phyloP scores from a whole-genome alignment of 2,888 invertebrate species.

The Mamestra brassicae region DNA sequence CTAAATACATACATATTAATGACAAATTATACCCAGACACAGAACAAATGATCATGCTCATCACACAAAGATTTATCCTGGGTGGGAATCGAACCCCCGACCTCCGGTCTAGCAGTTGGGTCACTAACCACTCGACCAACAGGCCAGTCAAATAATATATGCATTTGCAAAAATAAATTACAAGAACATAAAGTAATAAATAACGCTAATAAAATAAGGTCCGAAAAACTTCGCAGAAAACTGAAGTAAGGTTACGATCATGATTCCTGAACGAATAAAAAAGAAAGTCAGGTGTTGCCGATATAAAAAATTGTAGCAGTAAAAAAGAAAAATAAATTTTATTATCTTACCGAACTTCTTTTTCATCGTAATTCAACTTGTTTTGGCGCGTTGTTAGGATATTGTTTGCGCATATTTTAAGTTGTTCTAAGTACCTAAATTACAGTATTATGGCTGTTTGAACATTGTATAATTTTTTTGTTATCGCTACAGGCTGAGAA shows the following conservation, averaged over 20 bases:
- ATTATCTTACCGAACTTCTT: slow-evolving; percentile 32
- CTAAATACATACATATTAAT: too few species aligned
- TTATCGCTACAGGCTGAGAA: slow-evolving; percentile 18
- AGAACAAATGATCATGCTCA: too few species aligned
- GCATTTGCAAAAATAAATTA: neutral
- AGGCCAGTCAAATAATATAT: too few species aligned
- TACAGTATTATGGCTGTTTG: slow-evolving; percentile 50
- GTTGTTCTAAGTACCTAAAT: slow-evolving; percentile 38
- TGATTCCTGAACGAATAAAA: slow-evolving; percentile 39
- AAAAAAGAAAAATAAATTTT: slow-evolving; percentile 45
- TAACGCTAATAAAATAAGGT: neutral
- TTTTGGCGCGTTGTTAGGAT: slow-evolving; percentile 35
- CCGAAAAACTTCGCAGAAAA: slow-evolving; percentile 16
- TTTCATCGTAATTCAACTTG: slow-evolving; percentile 31
- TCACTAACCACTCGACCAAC: too few species aligned
- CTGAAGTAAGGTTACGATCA: slow-evolving; percentile 25
- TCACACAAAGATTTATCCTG: too few species aligned
- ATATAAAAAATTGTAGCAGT: slow-evolving; percentile 42
- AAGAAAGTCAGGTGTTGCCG: slow-evolving; percentile 42
- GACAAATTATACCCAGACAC: too few species aligned
- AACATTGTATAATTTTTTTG: slow-evolving; percentile 40
- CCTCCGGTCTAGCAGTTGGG: too few species aligned
- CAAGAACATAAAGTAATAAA: neutral
- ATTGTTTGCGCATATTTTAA: slow-evolving; percentile 50
- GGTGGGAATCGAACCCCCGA: too few species aligned